Conservation (phyloP, 2,113 vertebrate genomes). For the Spermophilus dauricus region DNA sequence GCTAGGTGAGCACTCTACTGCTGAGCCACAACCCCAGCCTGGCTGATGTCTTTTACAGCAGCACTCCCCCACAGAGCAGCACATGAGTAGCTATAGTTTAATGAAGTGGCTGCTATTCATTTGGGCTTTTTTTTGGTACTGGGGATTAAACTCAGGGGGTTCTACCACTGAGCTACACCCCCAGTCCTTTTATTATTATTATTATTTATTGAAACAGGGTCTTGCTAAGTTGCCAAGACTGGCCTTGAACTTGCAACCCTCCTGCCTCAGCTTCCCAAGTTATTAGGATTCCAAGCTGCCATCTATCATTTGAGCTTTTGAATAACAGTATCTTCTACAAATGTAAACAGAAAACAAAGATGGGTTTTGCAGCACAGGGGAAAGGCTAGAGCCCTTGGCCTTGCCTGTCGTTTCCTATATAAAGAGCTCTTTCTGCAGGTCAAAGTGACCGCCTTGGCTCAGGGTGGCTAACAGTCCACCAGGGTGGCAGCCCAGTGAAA, state of each 20-base stretch:
- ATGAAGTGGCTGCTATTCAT: background rate
- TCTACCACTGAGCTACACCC: no score
- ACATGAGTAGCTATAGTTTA: background rate
- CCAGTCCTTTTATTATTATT: no score
- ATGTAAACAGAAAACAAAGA: background rate
- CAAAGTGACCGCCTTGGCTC: background rate
- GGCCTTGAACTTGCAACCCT: no score
- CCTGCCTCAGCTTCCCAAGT: no score
- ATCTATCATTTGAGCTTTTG: background rate
- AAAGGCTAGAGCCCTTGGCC: background rate
- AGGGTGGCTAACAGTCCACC: no score
- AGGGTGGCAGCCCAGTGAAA: background rate
- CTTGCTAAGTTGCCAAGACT: no score
- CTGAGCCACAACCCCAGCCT: no score
- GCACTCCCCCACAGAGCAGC: background rate
- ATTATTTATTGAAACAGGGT: no score
- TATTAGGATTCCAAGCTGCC: no score
- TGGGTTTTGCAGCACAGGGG: background rate
- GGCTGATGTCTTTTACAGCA: background rate
- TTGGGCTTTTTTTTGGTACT: background rate
- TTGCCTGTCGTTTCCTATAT: rapidly evolving
- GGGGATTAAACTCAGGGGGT: no score
- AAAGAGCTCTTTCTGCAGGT: background rate
- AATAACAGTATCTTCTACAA: background rate
- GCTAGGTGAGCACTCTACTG: no score